A percentile compares a stretch with the other conserved stretches of the same genome.
Conservation (phyloP, 2,888 invertebrate genomes). For the Hesperia comma region DNA sequence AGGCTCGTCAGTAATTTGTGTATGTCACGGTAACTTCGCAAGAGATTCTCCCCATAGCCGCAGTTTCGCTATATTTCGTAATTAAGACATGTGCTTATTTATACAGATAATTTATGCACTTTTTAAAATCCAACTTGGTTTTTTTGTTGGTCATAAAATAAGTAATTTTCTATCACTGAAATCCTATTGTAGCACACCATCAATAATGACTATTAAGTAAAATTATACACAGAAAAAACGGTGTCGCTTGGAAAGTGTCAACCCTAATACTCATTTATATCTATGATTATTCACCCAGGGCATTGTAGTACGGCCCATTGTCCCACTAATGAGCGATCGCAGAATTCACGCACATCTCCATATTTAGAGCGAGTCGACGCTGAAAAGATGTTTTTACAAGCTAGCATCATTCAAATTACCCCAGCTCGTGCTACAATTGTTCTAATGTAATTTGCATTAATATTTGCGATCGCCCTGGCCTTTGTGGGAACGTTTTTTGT, state of each 20-base stretch:
- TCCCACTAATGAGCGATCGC: slow-evolving; percentile 76
- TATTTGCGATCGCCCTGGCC: slow-evolving; percentile 13
- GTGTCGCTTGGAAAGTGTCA: not conserved
- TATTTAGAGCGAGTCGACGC: slow-evolving; percentile 43
- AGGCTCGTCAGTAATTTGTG: too few relatives aligned
- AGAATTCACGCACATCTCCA: slow-evolving; percentile 56
- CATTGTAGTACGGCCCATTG: slow-evolving; percentile 68
- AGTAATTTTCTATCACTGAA: not conserved
- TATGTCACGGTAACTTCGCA: too few relatives aligned
- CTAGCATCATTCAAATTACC: slow-evolving; percentile 40
- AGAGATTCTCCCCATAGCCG: too few relatives aligned
- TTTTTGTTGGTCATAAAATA: too few relatives aligned
- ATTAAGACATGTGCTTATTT: too few relatives aligned
- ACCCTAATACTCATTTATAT: slow-evolving; percentile 41
- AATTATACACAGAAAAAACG: not conserved
- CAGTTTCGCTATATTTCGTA: too few relatives aligned
- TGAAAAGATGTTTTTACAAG: slow-evolving; percentile 49
- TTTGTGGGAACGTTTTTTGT: slow-evolving; percentile 12
- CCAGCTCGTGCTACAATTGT: slow-evolving; percentile 16
- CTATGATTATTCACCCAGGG: slow-evolving; percentile 45
- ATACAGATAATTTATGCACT: too few relatives aligned
- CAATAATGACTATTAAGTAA: too few relatives aligned
- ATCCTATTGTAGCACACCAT: not conserved
- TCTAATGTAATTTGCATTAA: slow-evolving; percentile 17
- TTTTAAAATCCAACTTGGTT: too few relatives aligned